These are phyloP conservation scores for Sympetrum striolatum DNA, from an alignment of 2,888 invertebrate species.

Conservation along the genomic window DNA sequence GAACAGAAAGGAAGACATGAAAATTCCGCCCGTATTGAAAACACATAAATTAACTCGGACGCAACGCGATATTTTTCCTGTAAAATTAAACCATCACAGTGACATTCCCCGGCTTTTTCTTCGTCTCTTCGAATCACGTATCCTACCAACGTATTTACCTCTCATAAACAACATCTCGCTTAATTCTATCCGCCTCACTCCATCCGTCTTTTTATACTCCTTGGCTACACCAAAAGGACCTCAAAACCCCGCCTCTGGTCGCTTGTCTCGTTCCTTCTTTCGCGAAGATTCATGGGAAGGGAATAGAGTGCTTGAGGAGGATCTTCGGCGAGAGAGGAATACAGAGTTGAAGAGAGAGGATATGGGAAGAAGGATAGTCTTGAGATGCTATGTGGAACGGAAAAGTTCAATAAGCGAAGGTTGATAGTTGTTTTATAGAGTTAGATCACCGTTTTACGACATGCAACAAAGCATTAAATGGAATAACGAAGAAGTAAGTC, in stretches of 20 bases:
- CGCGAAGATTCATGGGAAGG: background rate
- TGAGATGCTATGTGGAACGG: too few relatives aligned
- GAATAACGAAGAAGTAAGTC: too few relatives aligned
- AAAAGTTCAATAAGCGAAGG: too few relatives aligned
- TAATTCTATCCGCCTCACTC: background rate
- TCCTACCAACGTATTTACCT: background rate
- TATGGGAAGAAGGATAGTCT: background rate
- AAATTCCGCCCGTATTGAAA: background rate
- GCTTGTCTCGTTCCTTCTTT: background rate
- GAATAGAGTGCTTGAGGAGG: background rate
- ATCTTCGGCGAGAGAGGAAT: background rate
- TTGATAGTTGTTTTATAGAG: too few relatives aligned
- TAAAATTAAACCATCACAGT: background rate
- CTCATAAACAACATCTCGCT: background rate
- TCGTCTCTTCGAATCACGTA: background rate
- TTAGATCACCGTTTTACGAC: too few relatives aligned
- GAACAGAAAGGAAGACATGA: background rate
- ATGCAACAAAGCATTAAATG: too few relatives aligned
- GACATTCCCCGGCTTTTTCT: background rate
- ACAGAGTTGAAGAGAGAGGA: background rate
- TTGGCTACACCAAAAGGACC: background rate
- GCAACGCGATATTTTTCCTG: background rate
- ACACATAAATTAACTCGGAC: background rate
- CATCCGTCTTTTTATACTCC: background rate
- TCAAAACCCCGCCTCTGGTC: background rate